phyloP scores from a whole-genome alignment of 2,113 vertebrate species.

The Perca fluviatilis region DNA sequence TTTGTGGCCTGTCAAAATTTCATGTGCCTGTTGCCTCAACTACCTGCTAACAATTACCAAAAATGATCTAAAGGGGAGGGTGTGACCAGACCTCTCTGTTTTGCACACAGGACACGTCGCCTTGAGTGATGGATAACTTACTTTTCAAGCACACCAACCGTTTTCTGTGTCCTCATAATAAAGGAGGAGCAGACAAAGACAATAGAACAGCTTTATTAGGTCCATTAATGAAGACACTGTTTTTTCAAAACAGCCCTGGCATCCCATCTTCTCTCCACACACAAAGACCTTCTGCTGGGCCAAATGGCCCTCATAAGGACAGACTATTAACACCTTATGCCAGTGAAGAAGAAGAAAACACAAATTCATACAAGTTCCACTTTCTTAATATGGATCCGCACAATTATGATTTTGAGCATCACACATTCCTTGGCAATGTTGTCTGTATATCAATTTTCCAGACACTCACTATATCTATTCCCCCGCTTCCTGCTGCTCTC shows the following conservation, averaged over 20 bases:
- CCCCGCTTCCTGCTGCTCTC: slow-evolving; percentile 6
- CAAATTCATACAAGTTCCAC: slow-evolving; percentile 2
- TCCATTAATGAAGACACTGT: slow-evolving; percentile 70
- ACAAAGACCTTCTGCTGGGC: slow-evolving; percentile 65
- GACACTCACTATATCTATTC: slow-evolving; percentile 16
- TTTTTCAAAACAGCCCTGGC: slow-evolving; percentile 47
- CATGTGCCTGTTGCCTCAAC: slow-evolving; percentile 8
- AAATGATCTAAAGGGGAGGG: slow-evolving; percentile 25
- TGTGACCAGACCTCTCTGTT: slow-evolving; percentile 18
- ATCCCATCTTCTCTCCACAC: background rate
- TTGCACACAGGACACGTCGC: slow-evolving; percentile 5
- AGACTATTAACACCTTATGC: slow-evolving; percentile 62
- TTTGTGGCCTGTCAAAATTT: slow-evolving; percentile 14
- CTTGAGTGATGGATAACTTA: slow-evolving; percentile 60
- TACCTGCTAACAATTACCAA: slow-evolving; percentile 62
- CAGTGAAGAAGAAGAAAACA: background rate
- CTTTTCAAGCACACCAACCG: slow-evolving; percentile 62
- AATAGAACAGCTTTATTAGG: slow-evolving; percentile 59
- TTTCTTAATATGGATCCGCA: background rate
- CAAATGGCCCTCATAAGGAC: slow-evolving; percentile 33
- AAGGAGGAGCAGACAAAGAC: slow-evolving; percentile 58
- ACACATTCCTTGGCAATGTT: background rate
- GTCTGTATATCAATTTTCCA: slow-evolving; percentile 19
- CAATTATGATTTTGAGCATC: background rate
- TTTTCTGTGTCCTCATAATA: slow-evolving; percentile 46